phyloP scores from a whole-genome alignment of 2,797 vertebrate genomes.

The Enteromius trimaculatus region DNA sequence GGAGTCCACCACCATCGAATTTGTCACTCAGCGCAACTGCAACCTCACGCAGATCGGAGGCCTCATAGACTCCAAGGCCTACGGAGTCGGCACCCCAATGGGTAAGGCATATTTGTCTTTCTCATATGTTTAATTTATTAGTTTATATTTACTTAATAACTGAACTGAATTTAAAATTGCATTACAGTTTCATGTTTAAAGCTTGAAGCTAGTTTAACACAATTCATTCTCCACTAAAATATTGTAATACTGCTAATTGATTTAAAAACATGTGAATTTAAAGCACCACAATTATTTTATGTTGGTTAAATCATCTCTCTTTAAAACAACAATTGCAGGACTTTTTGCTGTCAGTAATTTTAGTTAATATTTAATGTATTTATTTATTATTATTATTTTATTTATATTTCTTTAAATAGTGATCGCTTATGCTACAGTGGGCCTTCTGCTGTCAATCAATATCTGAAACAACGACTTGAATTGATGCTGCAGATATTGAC shows the following conservation, averaged over 20 bases:
- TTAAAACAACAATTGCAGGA: neutral
- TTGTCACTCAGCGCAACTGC: slow-evolving; percentile 95
- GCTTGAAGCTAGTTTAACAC: neutral
- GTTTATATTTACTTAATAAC: neutral
- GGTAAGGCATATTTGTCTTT: slow-evolving; percentile 80
- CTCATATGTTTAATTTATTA: no score
- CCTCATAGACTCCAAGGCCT: slow-evolving; percentile 96
- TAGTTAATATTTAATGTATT: neutral
- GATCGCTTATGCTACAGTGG: neutral
- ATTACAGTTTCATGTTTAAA: neutral
- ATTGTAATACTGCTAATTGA: neutral
- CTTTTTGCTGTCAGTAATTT: neutral
- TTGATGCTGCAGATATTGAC: neutral
- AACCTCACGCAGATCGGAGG: slow-evolving; percentile 98
- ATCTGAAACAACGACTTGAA: slow-evolving; percentile 11
- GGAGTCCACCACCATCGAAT: slow-evolving; percentile 98
- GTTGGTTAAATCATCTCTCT: neutral
- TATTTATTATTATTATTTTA: neutral
- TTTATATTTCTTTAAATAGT: neutral
- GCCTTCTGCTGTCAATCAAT: slow-evolving; percentile 2
- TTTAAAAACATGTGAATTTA: neutral
- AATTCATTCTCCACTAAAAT: neutral
- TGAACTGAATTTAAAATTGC: neutral
- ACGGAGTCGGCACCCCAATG: slow-evolving; percentile 96
- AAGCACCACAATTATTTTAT: neutral